These are phyloP conservation scores for Diachrysia chrysitis DNA, from an alignment of 2,888 invertebrate genomes.

Conservation along the genomic window DNA sequence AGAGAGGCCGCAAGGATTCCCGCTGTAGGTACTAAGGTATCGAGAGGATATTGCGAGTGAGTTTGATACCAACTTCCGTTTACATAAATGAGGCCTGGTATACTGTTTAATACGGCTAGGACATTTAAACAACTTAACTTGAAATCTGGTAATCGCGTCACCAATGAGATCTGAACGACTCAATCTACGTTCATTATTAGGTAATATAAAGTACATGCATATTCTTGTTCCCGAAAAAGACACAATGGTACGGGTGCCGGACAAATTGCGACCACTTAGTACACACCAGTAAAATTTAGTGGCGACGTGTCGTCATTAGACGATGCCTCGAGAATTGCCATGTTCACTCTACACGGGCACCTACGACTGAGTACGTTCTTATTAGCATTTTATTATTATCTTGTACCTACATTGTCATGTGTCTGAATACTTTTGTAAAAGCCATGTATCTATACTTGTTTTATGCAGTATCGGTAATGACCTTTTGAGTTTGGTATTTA, in stretches of 20 bases:
- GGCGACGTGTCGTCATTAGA: neutral
- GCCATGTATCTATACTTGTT: neutral
- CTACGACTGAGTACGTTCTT: neutral
- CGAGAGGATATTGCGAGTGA: neutral
- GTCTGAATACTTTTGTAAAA: neutral
- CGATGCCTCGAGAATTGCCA: no score
- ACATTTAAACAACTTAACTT: neutral
- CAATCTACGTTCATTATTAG: no score
- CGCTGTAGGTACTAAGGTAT: neutral
- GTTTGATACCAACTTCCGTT: neutral
- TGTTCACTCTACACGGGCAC: neutral
- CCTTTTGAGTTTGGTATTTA: neutral
- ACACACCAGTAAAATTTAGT: constrained; percentile 1
- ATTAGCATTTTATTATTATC: neutral
- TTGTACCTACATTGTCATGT: neutral
- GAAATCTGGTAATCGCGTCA: no score
- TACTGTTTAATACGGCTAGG: neutral
- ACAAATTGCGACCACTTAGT: constrained; percentile 11
- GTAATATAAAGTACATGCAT: neutral
- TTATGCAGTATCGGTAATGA: neutral
- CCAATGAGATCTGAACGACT: no score
- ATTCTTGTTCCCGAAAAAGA: neutral
- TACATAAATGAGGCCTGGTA: neutral
- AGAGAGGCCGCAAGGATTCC: neutral
- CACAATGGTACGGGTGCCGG: neutral